Percentiles rank a stretch among this genome's conserved stretches.
phyloP scores from a whole-genome alignment of 2,888 invertebrate genomes.

The Polydrusus pterygomalis region DNA sequence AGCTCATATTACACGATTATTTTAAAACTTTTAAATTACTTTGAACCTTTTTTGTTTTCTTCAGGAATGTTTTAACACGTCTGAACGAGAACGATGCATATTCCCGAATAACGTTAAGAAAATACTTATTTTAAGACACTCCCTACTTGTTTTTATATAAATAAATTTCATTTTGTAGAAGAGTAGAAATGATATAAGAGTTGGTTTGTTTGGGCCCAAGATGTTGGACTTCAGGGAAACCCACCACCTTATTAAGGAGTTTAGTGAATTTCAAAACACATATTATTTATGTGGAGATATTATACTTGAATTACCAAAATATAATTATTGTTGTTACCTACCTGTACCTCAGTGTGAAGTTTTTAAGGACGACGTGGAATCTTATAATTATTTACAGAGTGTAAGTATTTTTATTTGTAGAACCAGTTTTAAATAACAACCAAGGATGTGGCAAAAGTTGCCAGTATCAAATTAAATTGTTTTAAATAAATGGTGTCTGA shows the following conservation, averaged over 20 bases:
- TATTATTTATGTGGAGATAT: constrained; percentile 39
- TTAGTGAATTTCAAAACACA: constrained; percentile 33
- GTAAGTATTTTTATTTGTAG: constrained; percentile 32
- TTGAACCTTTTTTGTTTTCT: no score
- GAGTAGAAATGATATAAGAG: background rate
- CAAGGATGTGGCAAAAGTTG: no score
- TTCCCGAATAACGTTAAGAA: no score
- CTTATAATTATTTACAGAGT: constrained; percentile 32
- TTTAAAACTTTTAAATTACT: no score
- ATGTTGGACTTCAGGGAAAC: constrained; percentile 41
- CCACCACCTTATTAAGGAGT: background rate
- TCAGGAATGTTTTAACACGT: no score
- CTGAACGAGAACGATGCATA: no score
- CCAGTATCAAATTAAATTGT: no score
- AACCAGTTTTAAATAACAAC: no score
- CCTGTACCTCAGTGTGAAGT: constrained; percentile 33
- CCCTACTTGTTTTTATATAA: background rate
- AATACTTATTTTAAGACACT: no score
- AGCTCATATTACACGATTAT: no score
- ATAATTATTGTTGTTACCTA: constrained; percentile 28
- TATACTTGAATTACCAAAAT: constrained; percentile 23
- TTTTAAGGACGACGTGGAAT: constrained; percentile 13
- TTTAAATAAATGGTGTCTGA: no score
- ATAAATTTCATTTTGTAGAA: constrained; percentile 16
- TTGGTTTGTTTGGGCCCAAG: constrained; percentile 18